Conservation (phyloP, 2,113 vertebrate genomes). For the Otocyon megalotis region DNA sequence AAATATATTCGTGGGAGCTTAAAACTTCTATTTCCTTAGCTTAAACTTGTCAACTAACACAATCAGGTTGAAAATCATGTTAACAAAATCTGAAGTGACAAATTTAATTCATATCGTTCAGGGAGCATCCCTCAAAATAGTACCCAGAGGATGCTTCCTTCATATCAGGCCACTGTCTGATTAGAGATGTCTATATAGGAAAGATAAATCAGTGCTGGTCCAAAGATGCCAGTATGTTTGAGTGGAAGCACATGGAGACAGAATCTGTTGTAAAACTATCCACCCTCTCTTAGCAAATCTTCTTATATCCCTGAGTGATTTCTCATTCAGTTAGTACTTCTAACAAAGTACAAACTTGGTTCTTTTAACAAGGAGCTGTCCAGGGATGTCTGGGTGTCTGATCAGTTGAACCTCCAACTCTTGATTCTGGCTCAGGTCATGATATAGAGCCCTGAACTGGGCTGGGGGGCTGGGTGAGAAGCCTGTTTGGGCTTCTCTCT, state of each 20-base stretch:
- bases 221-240: not conserved
- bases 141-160: not conserved
- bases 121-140: not conserved
- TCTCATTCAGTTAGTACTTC: not conserved
- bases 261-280: not conserved
- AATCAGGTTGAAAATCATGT: not conserved
- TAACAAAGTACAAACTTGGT: not conserved
- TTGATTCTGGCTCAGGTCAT: not conserved
- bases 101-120: constrained; percentile 6
- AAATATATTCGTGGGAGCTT: not conserved
- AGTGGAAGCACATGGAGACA: not conserved
- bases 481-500: not conserved
- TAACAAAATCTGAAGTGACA: not conserved
- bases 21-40: not conserved
- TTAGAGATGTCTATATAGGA: not conserved
- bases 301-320: not conserved
- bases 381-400: not conserved
- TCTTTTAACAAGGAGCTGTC: not conserved
- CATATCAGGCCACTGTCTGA: not conserved
- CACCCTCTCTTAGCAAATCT: not conserved
- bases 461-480: not conserved
- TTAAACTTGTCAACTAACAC: not conserved
- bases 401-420: not conserved
- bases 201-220: not conserved
- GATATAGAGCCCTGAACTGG: not conserved